Conservation (phyloP, 2,888 invertebrate genomes). For the Alloscopus bannaensis region DNA sequence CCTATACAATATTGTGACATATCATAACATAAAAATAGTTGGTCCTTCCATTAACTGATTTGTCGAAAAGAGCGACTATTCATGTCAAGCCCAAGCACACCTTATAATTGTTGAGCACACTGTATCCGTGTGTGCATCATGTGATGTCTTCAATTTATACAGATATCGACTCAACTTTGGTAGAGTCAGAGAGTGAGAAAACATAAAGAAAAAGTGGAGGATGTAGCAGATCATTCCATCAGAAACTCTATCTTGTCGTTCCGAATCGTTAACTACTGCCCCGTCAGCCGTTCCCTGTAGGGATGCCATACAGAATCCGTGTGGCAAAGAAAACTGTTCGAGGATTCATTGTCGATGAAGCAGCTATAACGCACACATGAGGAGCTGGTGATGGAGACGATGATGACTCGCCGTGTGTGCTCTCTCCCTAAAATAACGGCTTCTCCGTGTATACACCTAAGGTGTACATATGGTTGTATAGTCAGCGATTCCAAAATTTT, state of each 20-base stretch:
- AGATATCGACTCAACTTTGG: too few species aligned
- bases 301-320: conserved; percentile 15
- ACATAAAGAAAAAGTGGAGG: conserved; percentile 11
- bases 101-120: too few species aligned
- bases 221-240: conserved; percentile 47
- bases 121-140: too few species aligned
- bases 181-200: conserved; percentile 1
- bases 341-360: conserved; percentile 29
- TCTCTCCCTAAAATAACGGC: conserved; percentile 7
- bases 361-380: conserved; percentile 7
- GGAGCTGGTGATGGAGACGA: background rate
- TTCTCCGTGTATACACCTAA: background rate
- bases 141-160: too few species aligned
- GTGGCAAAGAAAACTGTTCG: conserved; percentile 1
- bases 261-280: conserved; percentile 70
- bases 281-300: conserved; percentile 50
- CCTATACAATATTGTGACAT: too few species aligned
- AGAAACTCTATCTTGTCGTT: conserved; percentile 66
- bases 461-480: too few species aligned
- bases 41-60: too few species aligned
- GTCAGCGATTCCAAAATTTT: conserved; percentile 5
- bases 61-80: too few species aligned
- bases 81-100: too few species aligned
- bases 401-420: background rate
- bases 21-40: too few species aligned